Conservation (phyloP, 2,888 invertebrate genomes). For the Lasioglossum villosulum region DNA sequence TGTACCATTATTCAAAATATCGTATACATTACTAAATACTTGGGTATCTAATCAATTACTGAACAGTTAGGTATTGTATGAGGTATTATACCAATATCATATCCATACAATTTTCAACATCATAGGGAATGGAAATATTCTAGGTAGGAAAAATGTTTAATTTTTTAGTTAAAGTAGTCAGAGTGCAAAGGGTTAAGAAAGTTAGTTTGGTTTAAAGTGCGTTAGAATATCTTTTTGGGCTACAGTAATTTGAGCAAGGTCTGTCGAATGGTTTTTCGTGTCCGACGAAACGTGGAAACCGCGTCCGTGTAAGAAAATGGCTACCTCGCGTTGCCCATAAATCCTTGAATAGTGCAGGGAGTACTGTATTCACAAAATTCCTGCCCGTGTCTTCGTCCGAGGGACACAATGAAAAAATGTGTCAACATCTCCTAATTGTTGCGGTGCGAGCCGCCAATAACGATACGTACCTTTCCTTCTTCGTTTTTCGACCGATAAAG, state of each 20-base stretch:
- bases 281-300: not conserved
- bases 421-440: constrained; percentile 6
- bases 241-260: not conserved
- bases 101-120: no score
- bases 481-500: not conserved
- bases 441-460: not conserved
- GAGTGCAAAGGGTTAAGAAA: no score
- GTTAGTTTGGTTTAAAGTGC: no score
- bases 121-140: no score
- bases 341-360: not conserved
- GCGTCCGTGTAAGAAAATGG: not conserved
- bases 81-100: no score
- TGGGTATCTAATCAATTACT: no score
- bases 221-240: no score
- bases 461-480: not conserved
- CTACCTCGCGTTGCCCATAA: not conserved
- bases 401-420: not conserved
- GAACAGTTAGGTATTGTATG: no score
- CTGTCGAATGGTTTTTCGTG: not conserved
- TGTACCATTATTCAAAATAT: no score
- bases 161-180: no score
- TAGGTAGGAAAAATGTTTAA: no score
- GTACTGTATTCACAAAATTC: not conserved
- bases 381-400: not conserved
- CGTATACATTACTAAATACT: no score